Conservation (phyloP, 2,113 vertebrate genomes). For the Pogonocichla stellata region DNA sequence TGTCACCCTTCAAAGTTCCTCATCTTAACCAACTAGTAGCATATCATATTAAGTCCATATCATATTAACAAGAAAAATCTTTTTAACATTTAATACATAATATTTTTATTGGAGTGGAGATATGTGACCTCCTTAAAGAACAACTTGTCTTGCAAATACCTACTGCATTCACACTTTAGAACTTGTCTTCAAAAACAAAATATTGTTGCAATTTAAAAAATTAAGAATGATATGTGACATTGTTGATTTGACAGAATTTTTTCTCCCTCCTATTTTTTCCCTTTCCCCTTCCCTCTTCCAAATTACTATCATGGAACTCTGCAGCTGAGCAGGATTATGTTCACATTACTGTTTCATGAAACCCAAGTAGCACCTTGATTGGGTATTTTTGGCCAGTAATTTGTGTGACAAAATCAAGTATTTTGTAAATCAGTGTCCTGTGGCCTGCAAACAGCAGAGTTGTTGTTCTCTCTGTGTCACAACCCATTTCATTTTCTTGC, state of each 20-base stretch:
- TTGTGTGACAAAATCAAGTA: not conserved
- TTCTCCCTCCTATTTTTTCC: accelerated
- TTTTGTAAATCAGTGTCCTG: not conserved
- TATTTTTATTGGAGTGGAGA: not conserved
- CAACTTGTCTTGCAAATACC: not conserved
- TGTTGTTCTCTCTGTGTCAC: accelerated
- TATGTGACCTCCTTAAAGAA: not conserved
- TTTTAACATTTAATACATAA: not conserved
- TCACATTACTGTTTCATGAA: not conserved
- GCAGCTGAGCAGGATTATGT: not conserved
- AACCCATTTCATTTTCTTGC: not conserved
- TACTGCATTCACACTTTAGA: not conserved
- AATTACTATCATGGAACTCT: not conserved
- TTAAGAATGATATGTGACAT: not conserved
- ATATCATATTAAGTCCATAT: not conserved
- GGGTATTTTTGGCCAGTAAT: not conserved
- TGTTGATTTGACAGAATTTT: not conserved
- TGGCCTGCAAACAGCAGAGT: not conserved
- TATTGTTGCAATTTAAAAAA: not conserved
- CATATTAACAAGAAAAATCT: not conserved
- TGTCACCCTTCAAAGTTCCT: not conserved
- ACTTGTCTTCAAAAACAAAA: not conserved
- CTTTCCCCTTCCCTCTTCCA: accelerated
- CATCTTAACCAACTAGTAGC: not conserved
- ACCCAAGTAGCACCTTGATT: not conserved